Evolutionary conservation across 2,797 vertebrate species (phyloP), one percentile per base, ranked within the genome.

Genomic region (Cirrhinus mrigala): DNA sequence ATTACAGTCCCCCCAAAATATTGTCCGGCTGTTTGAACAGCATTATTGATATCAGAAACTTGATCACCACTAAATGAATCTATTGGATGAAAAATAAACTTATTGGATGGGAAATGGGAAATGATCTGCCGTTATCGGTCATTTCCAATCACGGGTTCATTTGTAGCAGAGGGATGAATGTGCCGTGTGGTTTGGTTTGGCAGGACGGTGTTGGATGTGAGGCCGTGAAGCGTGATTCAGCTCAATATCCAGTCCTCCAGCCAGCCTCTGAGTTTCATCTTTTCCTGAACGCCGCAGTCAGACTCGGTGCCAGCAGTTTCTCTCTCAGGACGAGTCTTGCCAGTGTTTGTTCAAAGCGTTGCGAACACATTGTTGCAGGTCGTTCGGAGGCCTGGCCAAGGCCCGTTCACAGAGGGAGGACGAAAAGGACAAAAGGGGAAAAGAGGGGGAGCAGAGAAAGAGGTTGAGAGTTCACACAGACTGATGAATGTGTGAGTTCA

Each of bases 331-430:
- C 18, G 71, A 87, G 86, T 87, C 80, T 68, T 73, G 54, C 56
- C 22, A 81, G 40, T 78, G 62, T 89, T 86, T 64, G 24, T 64
- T 78, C 56, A 24, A 60, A 78, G 68, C n/a, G 33, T 46, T 73
- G 68, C 15, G 24, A 73, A 27, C 54, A 40, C 77, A 68, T 68
- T 22, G 52, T 15, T 80, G 46, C 44, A 22, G 48, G 83, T 33
- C 64, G 46, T 66, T 71, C 79, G 6, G 48, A 52, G 80, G 76
- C 86, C 81, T 20, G 22, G 46, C 89, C 71, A 87, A 81, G 91
- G 88, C 88, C 87, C 90, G 89, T 92, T 94, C 92, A 91, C 90
- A 87, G 89, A 85, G 60, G 77, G 66, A 70, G 15, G 50, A 44
- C 15, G 14, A 44, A 18, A 56, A 44, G 33, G 52, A 81, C 74